Evolutionary conservation across 2,888 invertebrate genomes (phyloP), one percentile per base, ranked within the genome.

Genomic region (Habroteleia sp.): DNA sequence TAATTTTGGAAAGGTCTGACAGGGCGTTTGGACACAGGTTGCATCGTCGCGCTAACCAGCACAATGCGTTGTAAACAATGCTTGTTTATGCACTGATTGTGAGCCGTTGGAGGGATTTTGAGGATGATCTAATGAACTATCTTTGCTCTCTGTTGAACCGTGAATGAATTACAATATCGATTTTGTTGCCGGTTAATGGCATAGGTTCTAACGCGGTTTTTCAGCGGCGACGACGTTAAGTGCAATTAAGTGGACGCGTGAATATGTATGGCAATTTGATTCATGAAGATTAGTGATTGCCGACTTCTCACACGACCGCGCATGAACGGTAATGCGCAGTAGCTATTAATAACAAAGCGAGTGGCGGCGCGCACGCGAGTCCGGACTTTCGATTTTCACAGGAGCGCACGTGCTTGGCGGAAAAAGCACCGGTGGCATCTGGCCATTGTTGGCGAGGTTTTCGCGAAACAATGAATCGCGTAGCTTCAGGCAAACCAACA

Each of bases 261-360:
- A 78, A 72, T 74, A 76, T 75, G 76, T 76, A 77, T 76, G 77
- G 79, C 75, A 74, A 80, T 79, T 82, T 77, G 82, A 82, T 81
- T 80, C 80, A 80, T 80, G 79, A 80, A 81, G 80, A 83, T 81
- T 80, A 77, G 82, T 77, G 79, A 79, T 79, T 80, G 68, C 74
- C 62, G 76, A 77, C 76, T 78, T 58, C 78, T 79, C 77, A 76
- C 80, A 78, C 77, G 79, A 81, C 63, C 79, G 81, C 81, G 83
- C 81, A 79, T 81, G 77, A 81, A 81, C 82, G 83, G 84, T 85
- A 85, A 85, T 85, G 83, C 85, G 85, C 84, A 85, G 81, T 83
- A 81, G 83, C 83, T 86, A 86, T 85, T 85, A 86, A 85, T 86
- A 86, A 83, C 78, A 66, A 73, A 46, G 66, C 79, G 66, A 62